phyloP scores from a whole-genome alignment of 2,113 vertebrate genomes.

The Cyprinodon tularosa region DNA sequence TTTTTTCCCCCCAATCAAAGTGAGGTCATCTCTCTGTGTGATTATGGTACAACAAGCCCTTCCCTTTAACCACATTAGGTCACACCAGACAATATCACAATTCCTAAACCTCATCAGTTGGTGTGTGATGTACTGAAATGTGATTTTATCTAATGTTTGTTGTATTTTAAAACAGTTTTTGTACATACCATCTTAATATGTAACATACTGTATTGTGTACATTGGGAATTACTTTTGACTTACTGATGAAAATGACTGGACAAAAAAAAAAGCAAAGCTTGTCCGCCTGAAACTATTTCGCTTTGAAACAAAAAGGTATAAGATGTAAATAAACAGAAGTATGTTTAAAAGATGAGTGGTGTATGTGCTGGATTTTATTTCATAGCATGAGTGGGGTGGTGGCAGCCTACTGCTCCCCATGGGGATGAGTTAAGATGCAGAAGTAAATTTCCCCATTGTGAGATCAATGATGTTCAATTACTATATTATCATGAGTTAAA shows the following conservation, averaged over 20 bases:
- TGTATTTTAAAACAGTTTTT: conserved; percentile 79
- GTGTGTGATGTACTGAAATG: conserved; percentile 61
- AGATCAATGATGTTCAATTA: no score
- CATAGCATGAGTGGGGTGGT: no score
- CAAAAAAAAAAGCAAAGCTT: conserved; percentile 47
- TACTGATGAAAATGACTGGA: conserved; percentile 81
- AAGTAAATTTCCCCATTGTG: no score
- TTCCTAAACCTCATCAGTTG: conserved; percentile 33
- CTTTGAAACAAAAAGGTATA: conserved; percentile 72
- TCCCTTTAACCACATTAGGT: conserved; percentile 30
- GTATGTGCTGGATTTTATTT: conserved; percentile 2
- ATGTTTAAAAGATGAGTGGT: conserved; percentile 58
- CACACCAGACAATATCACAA: conserved; percentile 26
- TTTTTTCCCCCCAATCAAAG: conserved; percentile 20
- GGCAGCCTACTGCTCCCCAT: no score
- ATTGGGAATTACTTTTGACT: conserved; percentile 89
- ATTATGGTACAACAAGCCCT: conserved; percentile 65
- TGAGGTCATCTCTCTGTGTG: conserved; percentile 50
- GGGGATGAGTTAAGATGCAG: no score
- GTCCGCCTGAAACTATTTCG: conserved; percentile 70
- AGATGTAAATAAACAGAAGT: conserved; percentile 80
- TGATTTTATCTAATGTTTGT: conserved; percentile 76
- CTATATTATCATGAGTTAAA: not conserved
- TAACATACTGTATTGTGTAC: conserved; percentile 91
- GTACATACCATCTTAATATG: conserved; percentile 88